Evolutionary conservation across 2,888 invertebrate species (phyloP).

Genomic region (Ernsta delagoae): DNA sequence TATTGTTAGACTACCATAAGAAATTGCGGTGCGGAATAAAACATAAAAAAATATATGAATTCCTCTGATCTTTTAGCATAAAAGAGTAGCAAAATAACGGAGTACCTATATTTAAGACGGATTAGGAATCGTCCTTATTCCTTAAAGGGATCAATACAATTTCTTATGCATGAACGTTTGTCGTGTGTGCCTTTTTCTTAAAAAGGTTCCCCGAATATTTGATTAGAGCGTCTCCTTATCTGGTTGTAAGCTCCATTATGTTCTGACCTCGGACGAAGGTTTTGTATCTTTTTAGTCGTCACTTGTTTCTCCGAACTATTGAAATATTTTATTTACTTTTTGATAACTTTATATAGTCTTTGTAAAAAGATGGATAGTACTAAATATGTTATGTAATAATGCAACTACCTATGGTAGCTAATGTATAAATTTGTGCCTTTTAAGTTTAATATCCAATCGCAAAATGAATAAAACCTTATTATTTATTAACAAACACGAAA

Average conservation of each 20-base stretch:
- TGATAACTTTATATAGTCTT: too few species aligned
- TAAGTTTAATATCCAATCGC: too few species aligned
- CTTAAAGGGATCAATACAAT: constrained; percentile 75
- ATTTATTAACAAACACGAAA: too few species aligned
- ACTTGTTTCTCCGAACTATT: not conserved
- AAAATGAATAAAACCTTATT: too few species aligned
- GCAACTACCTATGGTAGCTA: too few species aligned
- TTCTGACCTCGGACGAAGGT: constrained; percentile 10
- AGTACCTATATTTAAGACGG: constrained; percentile 48
- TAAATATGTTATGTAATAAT: too few species aligned
- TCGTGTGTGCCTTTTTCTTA: constrained; percentile 60
- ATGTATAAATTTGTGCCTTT: too few species aligned
- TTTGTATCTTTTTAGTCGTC: constrained; percentile 7
- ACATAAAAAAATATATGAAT: not conserved
- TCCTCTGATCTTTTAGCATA: constrained; percentile 19
- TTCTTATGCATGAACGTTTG: constrained; percentile 63
- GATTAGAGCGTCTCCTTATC: constrained; percentile 74
- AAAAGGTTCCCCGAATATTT: constrained; percentile 75
- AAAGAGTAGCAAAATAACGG: constrained; percentile 32
- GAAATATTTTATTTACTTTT: constrained; percentile 7
- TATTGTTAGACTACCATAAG: too few species aligned
- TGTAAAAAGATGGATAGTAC: too few species aligned
- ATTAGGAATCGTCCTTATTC: constrained; percentile 67
- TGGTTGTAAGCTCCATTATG: constrained; percentile 37
- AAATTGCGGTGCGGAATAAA: not conserved